Conservation (phyloP, 2,888 invertebrate species). For the Muscina levida region DNA sequence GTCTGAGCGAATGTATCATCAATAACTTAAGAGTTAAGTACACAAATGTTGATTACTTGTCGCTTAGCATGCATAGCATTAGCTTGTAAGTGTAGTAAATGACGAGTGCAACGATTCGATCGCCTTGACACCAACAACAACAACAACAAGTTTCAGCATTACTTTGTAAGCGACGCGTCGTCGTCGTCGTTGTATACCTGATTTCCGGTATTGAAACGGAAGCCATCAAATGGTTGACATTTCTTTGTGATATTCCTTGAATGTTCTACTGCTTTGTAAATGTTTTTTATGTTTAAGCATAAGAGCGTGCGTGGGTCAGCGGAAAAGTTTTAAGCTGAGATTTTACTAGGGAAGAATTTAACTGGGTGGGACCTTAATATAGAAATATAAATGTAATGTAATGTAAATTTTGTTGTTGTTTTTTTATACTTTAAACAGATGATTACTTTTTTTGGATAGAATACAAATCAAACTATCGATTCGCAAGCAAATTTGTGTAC, state of each 20-base stretch:
- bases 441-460: no score
- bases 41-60: neutral
- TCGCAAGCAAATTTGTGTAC: no score
- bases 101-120: neutral
- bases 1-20: constrained; percentile 52
- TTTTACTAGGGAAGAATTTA: no score
- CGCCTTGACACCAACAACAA: neutral
- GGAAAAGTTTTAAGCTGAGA: neutral
- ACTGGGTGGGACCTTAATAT: no score
- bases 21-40: constrained; percentile 20
- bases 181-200: constrained; percentile 31
- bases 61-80: neutral
- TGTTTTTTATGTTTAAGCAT: neutral
- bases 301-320: neutral
- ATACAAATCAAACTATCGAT: no score
- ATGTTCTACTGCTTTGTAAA: neutral
- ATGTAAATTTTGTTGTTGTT: no score
- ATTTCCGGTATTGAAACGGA: constrained; percentile 60
- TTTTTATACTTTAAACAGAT: no score
- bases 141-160: neutral
- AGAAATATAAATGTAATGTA: no score
- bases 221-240: constrained; percentile 48
- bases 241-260: constrained; percentile 10
- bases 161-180: neutral
- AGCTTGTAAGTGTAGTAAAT: neutral